Evolutionary conservation across 1,140 invertebrate species (phyloP).

Genomic region (Ceratina calcarata): DNA sequence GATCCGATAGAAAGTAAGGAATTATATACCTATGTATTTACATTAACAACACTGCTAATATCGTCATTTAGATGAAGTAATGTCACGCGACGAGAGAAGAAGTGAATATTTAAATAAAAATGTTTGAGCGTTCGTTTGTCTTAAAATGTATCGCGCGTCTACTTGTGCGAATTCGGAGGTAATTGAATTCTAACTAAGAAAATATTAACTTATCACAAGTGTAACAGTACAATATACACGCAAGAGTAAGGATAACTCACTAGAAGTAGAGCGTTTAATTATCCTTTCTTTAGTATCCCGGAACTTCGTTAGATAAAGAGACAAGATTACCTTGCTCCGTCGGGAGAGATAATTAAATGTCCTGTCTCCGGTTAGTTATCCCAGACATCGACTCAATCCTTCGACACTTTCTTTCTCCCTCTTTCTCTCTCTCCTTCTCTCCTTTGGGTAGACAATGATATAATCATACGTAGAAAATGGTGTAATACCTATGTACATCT

Average conservation of each 20-base stretch:
- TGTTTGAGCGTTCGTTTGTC: not conserved
- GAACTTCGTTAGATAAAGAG: no score
- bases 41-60: not conserved
- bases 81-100: not conserved
- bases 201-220: slow-evolving; percentile 31
- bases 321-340: not conserved
- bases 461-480: slow-evolving; percentile 27
- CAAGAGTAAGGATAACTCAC: not conserved
- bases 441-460: slow-evolving; percentile 31
- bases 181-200: slow-evolving; percentile 29
- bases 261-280: not conserved
- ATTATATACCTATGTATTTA: slow-evolving; percentile 19
- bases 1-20: not conserved
- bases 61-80: not conserved
- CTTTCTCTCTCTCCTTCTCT: not conserved
- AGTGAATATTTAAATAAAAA: slow-evolving; percentile 15
- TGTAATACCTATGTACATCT: slow-evolving; percentile 31
- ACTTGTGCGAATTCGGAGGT: not conserved
- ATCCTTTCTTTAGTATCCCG: no score
- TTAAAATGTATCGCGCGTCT: not conserved
- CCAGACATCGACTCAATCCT: no score
- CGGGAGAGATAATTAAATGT: not conserved
- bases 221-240: not conserved
- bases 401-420: no score
- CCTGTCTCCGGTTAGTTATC: not conserved